These are phyloP conservation scores for Caenorhabditis brenneri DNA, from an alignment of 1,140 invertebrate species.

Conservation along the genomic window DNA sequence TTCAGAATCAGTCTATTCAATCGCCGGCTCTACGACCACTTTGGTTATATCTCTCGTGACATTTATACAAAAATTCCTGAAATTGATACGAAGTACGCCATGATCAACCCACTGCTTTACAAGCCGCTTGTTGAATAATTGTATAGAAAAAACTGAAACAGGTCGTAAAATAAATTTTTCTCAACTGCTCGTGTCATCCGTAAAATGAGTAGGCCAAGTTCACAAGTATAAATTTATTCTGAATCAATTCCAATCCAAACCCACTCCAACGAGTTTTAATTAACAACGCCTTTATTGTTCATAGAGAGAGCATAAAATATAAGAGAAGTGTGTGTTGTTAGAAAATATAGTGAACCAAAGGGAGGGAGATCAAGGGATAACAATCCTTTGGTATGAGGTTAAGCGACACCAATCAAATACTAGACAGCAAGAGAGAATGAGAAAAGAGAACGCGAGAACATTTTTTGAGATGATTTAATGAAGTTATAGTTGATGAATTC, in stretches of 20 bases:
- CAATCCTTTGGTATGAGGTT: neutral
- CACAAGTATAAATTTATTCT: too few species aligned
- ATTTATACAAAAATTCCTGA: conserved; percentile 34
- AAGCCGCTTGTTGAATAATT: conserved; percentile 37
- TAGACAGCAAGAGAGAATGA: conserved; percentile 5
- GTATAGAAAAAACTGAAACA: neutral
- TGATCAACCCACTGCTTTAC: conserved; percentile 53
- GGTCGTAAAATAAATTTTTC: neutral
- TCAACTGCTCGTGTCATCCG: too few species aligned
- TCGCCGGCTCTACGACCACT: conserved; percentile 43
- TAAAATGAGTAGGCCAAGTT: too few species aligned
- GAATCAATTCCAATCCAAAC: too few species aligned
- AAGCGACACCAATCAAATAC: conserved; percentile 37
- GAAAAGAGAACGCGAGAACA: conserved; percentile 2
- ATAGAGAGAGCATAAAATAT: conserved; percentile 28
- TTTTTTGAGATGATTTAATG: neutral
- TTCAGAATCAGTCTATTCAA: conserved; percentile 54
- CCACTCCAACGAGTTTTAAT: neutral
- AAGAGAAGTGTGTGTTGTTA: neutral
- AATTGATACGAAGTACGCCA: conserved; percentile 44
- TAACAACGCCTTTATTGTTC: conserved; percentile 43
- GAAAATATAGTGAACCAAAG: conserved; percentile 4
- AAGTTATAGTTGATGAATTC: conserved; percentile 23
- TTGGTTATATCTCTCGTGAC: conserved; percentile 44
- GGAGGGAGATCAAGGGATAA: neutral